Evolutionary conservation across 2,797 vertebrate species (phyloP), one percentile per base, ranked within the genome.

Genomic region (Luscinia luscinia): DNA sequence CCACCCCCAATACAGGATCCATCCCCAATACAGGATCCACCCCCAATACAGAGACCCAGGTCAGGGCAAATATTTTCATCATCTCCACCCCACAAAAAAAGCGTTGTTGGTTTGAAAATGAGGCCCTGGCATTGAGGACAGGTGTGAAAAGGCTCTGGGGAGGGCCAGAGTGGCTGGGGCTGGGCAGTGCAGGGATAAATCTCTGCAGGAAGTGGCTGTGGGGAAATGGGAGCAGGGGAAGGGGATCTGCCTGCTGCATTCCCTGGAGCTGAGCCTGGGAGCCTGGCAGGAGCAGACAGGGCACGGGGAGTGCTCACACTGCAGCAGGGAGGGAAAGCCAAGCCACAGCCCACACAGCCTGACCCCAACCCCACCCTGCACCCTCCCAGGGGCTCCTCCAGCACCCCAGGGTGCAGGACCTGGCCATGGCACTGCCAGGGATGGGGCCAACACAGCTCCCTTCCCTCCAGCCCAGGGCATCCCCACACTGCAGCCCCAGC

Each of bases 401-500:
- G 34, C 34, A 34, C 34, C 34, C 34, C 34, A 34, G 34, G 34
- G 34, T 34, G 34, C 34, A 34, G 34, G 34, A 34, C 38, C 46
- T 20, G 82, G 6, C 43, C 72, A 9, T 0, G 48, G 3, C 40
- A 30, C 38, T 32, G 1, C 22, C 26, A 12, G 27, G 15, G 18
- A 45, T 24, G 64, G 41, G 64, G 34, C 64, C 70, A 17, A 49
- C 57, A 8, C 57, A 41, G 5, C 13, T 2, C 32, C 45, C 15
- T 3, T 10, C 74, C 48, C 28, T 24, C 41, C 54, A 27, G 2
- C 1, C 24, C 41, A 30, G 63, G 27, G 1, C 22, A 49, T 49
- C 6, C 66, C 11, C 1, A 0, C 1, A 2, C 26, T 57, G 74
- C 58, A 21, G 11, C 48, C 58, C 23, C 5, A 1, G 8, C 1